phyloP scores from a whole-genome alignment of 2,888 invertebrate species.

The Megastigmus dorsalis region DNA sequence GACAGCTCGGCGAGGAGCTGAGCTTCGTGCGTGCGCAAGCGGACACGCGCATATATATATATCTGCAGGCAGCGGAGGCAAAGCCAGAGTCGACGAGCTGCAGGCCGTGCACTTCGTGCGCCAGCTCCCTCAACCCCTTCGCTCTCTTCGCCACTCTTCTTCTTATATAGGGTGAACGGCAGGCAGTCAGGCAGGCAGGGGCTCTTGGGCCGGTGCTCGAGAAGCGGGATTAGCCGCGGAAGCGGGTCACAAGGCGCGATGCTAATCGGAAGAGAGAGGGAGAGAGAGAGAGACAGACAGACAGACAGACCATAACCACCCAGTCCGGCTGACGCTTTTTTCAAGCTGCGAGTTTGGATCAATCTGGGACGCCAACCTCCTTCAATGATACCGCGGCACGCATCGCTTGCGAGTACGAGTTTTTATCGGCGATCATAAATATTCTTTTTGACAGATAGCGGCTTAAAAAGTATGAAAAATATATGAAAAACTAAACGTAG shows the following conservation, averaged over 20 bases:
- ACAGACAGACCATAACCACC: no score
- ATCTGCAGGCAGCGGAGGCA: background rate
- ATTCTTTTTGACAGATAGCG: background rate
- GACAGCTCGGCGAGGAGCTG: no score
- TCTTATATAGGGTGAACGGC: background rate
- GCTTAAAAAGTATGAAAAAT: no score
- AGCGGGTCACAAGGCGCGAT: slow-evolving; percentile 32
- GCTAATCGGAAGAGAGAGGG: background rate
- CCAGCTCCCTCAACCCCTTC: slow-evolving; percentile 43
- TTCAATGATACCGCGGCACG: no score
- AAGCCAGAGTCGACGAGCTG: no score
- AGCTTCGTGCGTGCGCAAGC: slow-evolving; percentile 9
- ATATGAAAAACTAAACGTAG: no score
- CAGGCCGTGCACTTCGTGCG: slow-evolving; percentile 11
- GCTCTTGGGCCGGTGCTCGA: no score
- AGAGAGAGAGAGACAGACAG: background rate
- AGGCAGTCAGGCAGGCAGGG: no score
- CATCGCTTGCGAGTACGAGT: no score
- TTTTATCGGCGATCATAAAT: background rate
- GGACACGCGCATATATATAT: background rate
- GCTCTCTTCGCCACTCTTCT: slow-evolving; percentile 18
- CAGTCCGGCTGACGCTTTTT: background rate
- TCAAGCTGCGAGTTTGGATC: no score
- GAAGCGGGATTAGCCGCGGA: slow-evolving; percentile 22
- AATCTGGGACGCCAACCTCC: no score